A percentile compares a stretch with the other conserved stretches of the same genome.
Conservation (phyloP, 2,888 invertebrate genomes). For the Antitype chi region DNA sequence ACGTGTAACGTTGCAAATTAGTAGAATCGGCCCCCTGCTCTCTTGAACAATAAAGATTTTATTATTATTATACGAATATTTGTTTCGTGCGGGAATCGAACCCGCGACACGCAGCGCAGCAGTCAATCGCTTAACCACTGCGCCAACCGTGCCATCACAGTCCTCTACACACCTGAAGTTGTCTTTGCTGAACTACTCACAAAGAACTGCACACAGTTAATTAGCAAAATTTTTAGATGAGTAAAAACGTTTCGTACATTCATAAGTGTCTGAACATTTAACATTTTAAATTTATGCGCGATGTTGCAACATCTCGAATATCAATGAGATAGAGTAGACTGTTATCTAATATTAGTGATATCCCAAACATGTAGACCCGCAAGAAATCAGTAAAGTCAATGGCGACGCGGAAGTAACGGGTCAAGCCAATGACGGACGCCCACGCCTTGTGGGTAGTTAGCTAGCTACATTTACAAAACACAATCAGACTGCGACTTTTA, state of each 20-base stretch:
- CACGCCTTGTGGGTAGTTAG: slow-evolving; percentile 52
- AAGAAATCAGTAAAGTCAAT: slow-evolving; percentile 55
- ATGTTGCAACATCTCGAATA: slow-evolving; percentile 49
- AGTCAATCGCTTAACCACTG: too few species aligned
- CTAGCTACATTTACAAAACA: slow-evolving; percentile 44
- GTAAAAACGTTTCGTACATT: slow-evolving; percentile 33
- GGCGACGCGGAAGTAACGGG: slow-evolving; percentile 75
- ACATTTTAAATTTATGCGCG: slow-evolving; percentile 44
- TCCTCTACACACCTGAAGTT: neutral
- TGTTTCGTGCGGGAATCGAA: too few species aligned
- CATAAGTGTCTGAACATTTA: slow-evolving; percentile 34
- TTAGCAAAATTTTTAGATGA: slow-evolving; percentile 4
- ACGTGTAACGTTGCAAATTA: too few species aligned
- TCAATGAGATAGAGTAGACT: slow-evolving; percentile 58
- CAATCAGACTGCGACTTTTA: slow-evolving; percentile 27
- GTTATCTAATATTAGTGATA: slow-evolving; percentile 62
- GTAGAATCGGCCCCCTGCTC: too few species aligned
- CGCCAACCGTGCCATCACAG: too few species aligned
- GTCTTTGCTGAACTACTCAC: neutral
- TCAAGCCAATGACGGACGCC: slow-evolving; percentile 70
- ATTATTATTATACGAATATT: too few species aligned
- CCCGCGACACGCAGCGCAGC: too few species aligned
- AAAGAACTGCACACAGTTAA: neutral
- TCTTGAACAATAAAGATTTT: too few species aligned
- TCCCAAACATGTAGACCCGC: slow-evolving; percentile 57